phyloP scores from a whole-genome alignment of 2,888 invertebrate species.

The Emmelina monodactyla region DNA sequence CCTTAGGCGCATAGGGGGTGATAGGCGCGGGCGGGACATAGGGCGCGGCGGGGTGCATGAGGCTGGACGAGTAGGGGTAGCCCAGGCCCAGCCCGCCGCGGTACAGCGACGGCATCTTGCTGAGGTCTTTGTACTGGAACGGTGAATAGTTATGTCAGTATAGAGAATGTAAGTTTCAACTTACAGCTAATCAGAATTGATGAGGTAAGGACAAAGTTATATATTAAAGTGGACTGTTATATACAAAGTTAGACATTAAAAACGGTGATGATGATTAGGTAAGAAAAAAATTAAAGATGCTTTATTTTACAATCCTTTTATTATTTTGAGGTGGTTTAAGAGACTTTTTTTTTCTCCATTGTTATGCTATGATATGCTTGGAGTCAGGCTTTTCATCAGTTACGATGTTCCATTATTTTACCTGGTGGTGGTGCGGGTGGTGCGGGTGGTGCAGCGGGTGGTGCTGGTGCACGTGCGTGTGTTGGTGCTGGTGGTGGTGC shows the following conservation, averaged over 20 bases:
- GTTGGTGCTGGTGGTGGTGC: slow-evolving; percentile 94
- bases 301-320: too few species aligned
- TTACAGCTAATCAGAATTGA: too few species aligned
- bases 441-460: slow-evolving; percentile 75
- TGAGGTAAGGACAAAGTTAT: too few species aligned
- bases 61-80: slow-evolving; percentile 78
- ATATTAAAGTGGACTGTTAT: too few species aligned
- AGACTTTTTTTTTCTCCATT: too few species aligned
- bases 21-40: slow-evolving; percentile 90
- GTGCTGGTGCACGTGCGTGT: slow-evolving; percentile 90
- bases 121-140: slow-evolving; percentile 83
- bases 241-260: too few species aligned
- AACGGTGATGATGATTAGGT: too few species aligned
- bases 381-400: too few species aligned
- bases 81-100: slow-evolving; percentile 78
- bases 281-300: too few species aligned
- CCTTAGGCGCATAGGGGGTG: slow-evolving; percentile 89
- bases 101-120: slow-evolving; percentile 85
- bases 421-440: slow-evolving; percentile 72
- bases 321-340: too few species aligned
- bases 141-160: slow-evolving; percentile 40
- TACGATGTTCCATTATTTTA: too few species aligned
- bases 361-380: too few species aligned
- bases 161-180: slow-evolving; percentile 70
- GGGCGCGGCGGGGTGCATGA: slow-evolving; percentile 85